phyloP scores from a whole-genome alignment of 2,888 invertebrate genomes.

The Harpagoxenus sublaevis region DNA sequence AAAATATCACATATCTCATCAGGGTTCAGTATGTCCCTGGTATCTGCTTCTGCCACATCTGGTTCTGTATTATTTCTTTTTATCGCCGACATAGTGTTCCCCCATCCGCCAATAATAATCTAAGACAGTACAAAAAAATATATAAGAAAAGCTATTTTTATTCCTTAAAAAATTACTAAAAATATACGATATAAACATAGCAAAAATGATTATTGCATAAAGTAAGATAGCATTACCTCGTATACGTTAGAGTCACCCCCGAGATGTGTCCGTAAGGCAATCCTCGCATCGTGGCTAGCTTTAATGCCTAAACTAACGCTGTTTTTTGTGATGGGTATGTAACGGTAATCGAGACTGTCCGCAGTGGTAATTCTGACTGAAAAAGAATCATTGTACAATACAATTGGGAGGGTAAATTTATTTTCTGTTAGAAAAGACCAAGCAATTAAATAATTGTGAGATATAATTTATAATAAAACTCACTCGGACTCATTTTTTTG shows the following conservation, averaged over 20 bases:
- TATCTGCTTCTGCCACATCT: conserved; percentile 75
- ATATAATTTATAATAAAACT: conserved; percentile 19
- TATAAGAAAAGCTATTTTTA: neutral
- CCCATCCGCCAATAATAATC: conserved; percentile 79
- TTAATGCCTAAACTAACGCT: conserved; percentile 71
- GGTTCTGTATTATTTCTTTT: conserved; percentile 73
- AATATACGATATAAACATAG: neutral
- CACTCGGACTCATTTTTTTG: conserved; percentile 28
- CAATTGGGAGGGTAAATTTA: neutral
- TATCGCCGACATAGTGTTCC: conserved; percentile 77
- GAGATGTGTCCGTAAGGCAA: conserved; percentile 78
- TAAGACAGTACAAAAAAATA: conserved; percentile 38
- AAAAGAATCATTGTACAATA: conserved; percentile 36
- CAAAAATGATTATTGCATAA: neutral
- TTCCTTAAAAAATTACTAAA: neutral
- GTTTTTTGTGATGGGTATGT: conserved; percentile 77
- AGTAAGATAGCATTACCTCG: conserved; percentile 69
- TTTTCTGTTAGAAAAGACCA: neutral
- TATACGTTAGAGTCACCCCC: conserved; percentile 78
- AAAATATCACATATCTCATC: conserved; percentile 72
- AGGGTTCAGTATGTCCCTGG: conserved; percentile 71
- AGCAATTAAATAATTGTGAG: neutral
- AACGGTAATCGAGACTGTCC: conserved; percentile 76
- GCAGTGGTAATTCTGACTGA: conserved; percentile 76
- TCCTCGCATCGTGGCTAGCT: conserved; percentile 78